Evolutionary conservation across 2,888 invertebrate genomes (phyloP).

Genomic region (Cantharis rustica): DNA sequence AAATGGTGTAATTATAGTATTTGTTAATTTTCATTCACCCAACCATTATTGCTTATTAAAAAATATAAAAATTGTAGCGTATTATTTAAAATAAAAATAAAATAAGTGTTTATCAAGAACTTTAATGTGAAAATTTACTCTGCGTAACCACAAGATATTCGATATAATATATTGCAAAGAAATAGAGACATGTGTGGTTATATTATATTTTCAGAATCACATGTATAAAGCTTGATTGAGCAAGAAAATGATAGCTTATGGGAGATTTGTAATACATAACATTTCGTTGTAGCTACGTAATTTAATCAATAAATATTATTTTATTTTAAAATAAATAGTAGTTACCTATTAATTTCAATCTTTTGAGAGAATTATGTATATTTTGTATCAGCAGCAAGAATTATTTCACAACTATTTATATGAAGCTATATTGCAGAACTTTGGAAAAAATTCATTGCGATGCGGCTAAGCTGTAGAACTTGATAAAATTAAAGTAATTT

Average conservation of each 20-base stretch:
- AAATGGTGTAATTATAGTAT: no score
- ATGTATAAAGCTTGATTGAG: slow-evolving; percentile 35
- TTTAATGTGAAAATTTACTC: slow-evolving; percentile 37
- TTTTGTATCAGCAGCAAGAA: no score
- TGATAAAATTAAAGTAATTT: no score
- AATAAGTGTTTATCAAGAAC: slow-evolving; percentile 1
- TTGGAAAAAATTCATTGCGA: no score
- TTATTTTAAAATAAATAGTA: neutral
- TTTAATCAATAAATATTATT: neutral
- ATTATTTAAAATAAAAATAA: neutral
- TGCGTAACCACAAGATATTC: slow-evolving; percentile 36
- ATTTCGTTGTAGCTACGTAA: slow-evolving; percentile 45
- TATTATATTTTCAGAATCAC: slow-evolving; percentile 33
- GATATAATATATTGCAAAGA: slow-evolving; percentile 24
- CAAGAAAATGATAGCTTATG: slow-evolving; percentile 52
- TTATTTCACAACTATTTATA: no score
- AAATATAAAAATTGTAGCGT: neutral
- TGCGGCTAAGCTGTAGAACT: no score
- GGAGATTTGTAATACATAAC: slow-evolving; percentile 55
- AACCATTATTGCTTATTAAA: neutral
- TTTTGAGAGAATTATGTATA: no score
- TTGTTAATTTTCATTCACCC: no score
- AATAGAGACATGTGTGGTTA: slow-evolving; percentile 19
- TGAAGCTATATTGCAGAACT: no score
- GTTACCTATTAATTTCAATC: neutral